phyloP scores from a whole-genome alignment of 2,797 vertebrate species.

The Labroides dimidiatus region DNA sequence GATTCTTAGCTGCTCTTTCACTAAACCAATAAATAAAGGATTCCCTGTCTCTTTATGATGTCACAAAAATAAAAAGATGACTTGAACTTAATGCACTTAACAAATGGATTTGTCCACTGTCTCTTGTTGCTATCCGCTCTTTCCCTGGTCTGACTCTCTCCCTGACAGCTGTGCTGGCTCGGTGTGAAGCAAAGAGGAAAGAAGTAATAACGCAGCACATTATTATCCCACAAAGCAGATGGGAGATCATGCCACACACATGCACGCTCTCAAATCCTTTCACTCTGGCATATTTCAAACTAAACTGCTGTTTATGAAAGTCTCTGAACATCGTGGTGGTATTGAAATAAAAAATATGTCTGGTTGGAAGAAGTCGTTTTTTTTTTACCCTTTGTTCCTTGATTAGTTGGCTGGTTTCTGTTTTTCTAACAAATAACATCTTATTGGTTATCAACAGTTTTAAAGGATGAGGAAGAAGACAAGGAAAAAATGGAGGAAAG shows the following conservation, averaged over 20 bases:
- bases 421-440: slow-evolving; percentile 1
- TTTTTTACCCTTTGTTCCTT: neutral
- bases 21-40: neutral
- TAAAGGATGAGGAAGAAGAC: slow-evolving; percentile 7
- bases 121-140: slow-evolving; percentile 14
- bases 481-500: neutral
- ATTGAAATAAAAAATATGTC: slow-evolving; percentile 29
- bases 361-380: slow-evolving; percentile 13
- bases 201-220: slow-evolving; percentile 59
- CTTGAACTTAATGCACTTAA: slow-evolving; percentile 33
- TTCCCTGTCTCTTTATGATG: neutral
- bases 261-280: slow-evolving; percentile 35
- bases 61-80: neutral
- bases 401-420: neutral
- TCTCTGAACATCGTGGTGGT: slow-evolving; percentile 37
- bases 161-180: slow-evolving; percentile 67
- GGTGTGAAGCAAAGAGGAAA: slow-evolving; percentile 50
- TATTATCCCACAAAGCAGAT: slow-evolving; percentile 63
- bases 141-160: slow-evolving; percentile 27
- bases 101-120: slow-evolving; percentile 19
- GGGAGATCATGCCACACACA: slow-evolving; percentile 69
- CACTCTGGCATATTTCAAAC: slow-evolving; percentile 27
- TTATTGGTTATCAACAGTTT: slow-evolving; percentile 34
- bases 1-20: slow-evolving; percentile 5
- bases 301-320: slow-evolving; percentile 32